phyloP scores from a whole-genome alignment of 37 sponge, comb jelly and placozoan species.

The Axinella damicornis region DNA sequence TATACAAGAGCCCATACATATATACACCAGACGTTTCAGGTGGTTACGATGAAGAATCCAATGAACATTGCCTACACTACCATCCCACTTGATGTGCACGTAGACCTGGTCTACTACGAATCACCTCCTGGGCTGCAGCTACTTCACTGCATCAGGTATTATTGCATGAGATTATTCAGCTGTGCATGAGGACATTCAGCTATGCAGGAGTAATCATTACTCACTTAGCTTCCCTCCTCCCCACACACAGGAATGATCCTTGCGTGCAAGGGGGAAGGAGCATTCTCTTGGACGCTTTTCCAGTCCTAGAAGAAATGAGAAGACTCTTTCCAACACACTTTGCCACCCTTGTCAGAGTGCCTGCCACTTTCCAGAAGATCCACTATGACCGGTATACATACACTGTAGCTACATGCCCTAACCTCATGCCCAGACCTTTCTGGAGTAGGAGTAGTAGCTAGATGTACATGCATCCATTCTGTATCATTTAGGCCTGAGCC shows the following conservation, averaged over 20 bases:
- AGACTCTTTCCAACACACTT: slow-evolving; percentile 49
- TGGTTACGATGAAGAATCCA: slow-evolving; percentile 25
- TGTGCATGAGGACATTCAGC: too few relatives aligned
- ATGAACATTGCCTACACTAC: slow-evolving; percentile 70
- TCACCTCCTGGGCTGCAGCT: slow-evolving; percentile 82
- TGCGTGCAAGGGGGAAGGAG: slow-evolving; percentile 78
- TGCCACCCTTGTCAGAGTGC: slow-evolving; percentile 52
- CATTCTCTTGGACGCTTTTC: slow-evolving; percentile 56
- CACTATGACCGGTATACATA: slow-evolving; percentile 77
- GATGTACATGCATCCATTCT: too few relatives aligned
- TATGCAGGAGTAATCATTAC: too few relatives aligned
- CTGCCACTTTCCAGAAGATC: slow-evolving; percentile 80
- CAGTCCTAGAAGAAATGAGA: slow-evolving; percentile 70
- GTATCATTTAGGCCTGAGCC: slow-evolving; percentile 45
- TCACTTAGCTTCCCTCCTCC: neutral
- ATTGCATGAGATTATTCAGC: too few relatives aligned
- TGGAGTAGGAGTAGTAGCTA: too few relatives aligned
- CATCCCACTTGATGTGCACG: slow-evolving; percentile 35
- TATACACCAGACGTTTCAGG: slow-evolving; percentile 60
- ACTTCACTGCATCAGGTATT: slow-evolving; percentile 70
- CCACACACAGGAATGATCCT: slow-evolving; percentile 51
- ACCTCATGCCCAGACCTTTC: too few relatives aligned
- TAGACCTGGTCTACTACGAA: slow-evolving; percentile 73
- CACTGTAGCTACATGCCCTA: too few relatives aligned
- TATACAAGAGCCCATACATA: too few relatives aligned